Percentiles rank a stretch among this genome's conserved stretches.
Conservation (phyloP, 2,797 vertebrate species). For the Enteromius trimaculatus region DNA sequence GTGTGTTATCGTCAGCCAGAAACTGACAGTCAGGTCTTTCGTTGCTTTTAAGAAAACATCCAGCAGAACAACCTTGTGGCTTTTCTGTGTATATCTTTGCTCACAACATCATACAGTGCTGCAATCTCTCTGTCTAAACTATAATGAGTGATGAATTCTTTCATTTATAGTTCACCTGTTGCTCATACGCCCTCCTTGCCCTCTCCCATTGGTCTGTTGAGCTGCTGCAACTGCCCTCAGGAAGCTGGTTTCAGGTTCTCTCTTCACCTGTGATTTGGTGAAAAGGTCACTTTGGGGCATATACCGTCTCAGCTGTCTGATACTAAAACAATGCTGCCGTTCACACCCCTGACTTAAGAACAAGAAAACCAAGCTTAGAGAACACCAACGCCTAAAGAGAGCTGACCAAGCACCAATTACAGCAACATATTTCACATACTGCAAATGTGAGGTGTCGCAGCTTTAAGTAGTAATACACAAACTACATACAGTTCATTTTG, state of each 20-base stretch:
- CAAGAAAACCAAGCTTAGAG: background rate
- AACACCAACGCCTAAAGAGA: constrained; percentile 14
- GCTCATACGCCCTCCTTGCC: constrained; percentile 31
- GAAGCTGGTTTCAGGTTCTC: constrained; percentile 48
- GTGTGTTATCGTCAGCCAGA: background rate
- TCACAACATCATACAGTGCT: background rate
- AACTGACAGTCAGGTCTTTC: background rate
- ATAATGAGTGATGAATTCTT: background rate
- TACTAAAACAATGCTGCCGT: constrained; percentile 27
- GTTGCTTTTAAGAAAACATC: background rate
- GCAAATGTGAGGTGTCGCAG: background rate
- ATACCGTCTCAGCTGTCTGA: constrained; percentile 8
- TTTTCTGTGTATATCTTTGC: background rate
- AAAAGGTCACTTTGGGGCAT: constrained; percentile 31
- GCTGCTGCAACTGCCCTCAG: constrained; percentile 11
- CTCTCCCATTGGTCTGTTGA: constrained; percentile 40
- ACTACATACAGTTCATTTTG: background rate
- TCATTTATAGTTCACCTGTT: constrained; percentile 43
- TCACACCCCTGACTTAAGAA: constrained; percentile 36
- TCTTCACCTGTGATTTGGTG: constrained; percentile 6
- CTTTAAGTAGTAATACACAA: background rate
- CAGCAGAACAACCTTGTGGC: constrained; percentile 3
- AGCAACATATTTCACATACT: constrained; percentile 25
- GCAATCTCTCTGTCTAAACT: background rate
- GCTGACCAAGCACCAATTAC: background rate